Percentiles rank a stretch among this genome's conserved stretches.
These are phyloP conservation scores for Pogonophryne albipinna DNA, from an alignment of 2,797 vertebrate genomes.

Conservation along the genomic window DNA sequence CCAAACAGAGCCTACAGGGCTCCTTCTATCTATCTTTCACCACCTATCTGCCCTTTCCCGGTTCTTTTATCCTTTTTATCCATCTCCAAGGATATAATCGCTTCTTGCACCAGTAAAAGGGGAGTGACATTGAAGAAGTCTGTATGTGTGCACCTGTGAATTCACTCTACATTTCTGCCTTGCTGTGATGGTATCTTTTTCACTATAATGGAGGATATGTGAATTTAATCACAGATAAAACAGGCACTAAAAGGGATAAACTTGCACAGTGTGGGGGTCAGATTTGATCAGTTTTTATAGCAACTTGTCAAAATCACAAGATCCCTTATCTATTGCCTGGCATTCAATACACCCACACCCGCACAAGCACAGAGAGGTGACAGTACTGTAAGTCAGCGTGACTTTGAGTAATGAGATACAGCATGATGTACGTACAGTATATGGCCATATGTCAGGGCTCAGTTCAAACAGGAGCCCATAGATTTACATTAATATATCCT, in stretches of 20 bases:
- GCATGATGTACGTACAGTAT: conserved; percentile 41
- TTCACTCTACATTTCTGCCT: conserved; percentile 13
- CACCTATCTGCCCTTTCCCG: conserved; percentile 62
- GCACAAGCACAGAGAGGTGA: conserved; percentile 47
- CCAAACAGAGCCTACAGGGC: conserved; percentile 56
- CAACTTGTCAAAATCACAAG: conserved; percentile 56
- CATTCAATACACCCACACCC: conserved; percentile 7
- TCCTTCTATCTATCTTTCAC: conserved; percentile 63
- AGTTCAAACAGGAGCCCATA: conserved; percentile 63
- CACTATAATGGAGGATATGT: conserved; percentile 13
- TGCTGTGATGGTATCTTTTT: conserved; percentile 19
- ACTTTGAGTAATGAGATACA: conserved; percentile 75
- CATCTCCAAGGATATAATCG: conserved; percentile 64
- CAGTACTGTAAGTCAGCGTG: conserved; percentile 62
- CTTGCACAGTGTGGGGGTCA: conserved; percentile 29
- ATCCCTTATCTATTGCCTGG: conserved; percentile 26
- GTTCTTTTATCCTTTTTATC: conserved; percentile 68
- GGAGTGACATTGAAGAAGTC: conserved; percentile 22
- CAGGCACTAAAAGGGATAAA: conserved; percentile 47
- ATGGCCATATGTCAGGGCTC: conserved; percentile 50
- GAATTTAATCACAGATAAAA: conserved; percentile 48
- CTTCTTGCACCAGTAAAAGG: conserved; percentile 31
- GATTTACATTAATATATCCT: conserved; percentile 75
- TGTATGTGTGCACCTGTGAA: conserved; percentile 25
- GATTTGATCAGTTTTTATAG: conserved; percentile 52